A percentile compares a stretch with the other conserved stretches of the same genome.
phyloP scores from a whole-genome alignment of 2,113 vertebrate genomes.

The Phainopepla nitens region DNA sequence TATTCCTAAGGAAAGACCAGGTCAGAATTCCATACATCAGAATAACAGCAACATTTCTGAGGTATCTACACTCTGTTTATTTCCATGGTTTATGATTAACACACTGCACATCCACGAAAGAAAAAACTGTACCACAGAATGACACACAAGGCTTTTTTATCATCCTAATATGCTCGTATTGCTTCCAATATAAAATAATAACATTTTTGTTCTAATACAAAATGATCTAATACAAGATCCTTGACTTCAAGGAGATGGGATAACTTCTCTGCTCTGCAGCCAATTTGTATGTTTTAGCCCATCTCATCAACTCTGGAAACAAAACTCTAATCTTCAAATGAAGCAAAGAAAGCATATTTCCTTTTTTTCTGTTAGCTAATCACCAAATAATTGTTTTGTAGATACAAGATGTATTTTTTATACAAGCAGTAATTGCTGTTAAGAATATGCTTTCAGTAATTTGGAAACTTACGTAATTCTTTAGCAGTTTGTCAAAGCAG shows the following conservation, averaged over 20 bases:
- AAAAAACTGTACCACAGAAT: background rate
- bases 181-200: background rate
- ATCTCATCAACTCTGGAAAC: background rate
- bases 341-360: background rate
- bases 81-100: background rate
- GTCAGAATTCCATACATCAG: background rate
- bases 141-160: background rate
- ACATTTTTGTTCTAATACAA: too few species aligned
- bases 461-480: background rate
- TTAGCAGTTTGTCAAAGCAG: background rate
- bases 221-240: background rate
- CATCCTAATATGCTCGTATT: background rate
- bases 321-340: background rate
- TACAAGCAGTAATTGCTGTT: background rate
- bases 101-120: background rate
- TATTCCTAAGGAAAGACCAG: background rate
- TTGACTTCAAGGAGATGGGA: background rate
- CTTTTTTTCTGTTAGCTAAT: background rate
- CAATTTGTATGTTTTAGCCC: background rate
- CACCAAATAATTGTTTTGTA: background rate
- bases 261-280: background rate
- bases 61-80: background rate
- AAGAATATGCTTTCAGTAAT: background rate
- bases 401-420: background rate
- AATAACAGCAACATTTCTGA: background rate